Base-by-base conservation (phyloP, 92 coral and sea anemone species). In the Virgularia gustaviana region DNA sequence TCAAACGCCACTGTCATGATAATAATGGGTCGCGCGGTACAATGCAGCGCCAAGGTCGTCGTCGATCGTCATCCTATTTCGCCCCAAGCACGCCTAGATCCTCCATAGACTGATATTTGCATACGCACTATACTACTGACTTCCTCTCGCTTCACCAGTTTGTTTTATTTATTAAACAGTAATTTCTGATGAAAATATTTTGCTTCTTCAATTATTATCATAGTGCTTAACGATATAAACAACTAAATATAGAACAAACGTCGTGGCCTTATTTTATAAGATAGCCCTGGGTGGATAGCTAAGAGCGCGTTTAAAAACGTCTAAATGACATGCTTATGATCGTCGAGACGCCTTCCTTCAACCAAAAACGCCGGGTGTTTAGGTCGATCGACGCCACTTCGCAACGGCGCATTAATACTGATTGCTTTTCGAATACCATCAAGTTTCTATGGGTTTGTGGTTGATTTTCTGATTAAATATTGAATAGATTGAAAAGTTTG, bases 131-230 rank as follows among this genome's bases (percentile, higher is more conserved):
- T n/a, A n/a, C n/a, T n/a, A n/a, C n/a, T n/a, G n/a, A n/a, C n/a
- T n/a, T n/a, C n/a, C n/a, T n/a, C n/a, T n/a, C n/a, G n/a, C n/a
- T n/a, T n/a, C n/a, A n/a, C 53, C 19, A 45, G 43, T 68, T 68
- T 68, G 75, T 68, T 68, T 68, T 68, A 34, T 68, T 49, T 68
- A 49, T 68, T 47, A 68, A 49, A 68, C 61, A 68, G 75, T 68
- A 68, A 68, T 68, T 68, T 49, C 60, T 68, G 31, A 47, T 49
- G 75, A 68, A 68, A 68, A 68, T 68, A 68, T 68, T 68, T 68
- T 68, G 60, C 75, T 47, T 68, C 36, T 30, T 68, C 61, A 68
- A 68, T 68, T 68, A 68, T 47, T 68, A 12, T 68, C 53, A 33
- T 34, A 68, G n/a, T n/a, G n/a, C n/a, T 68, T 49, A 28, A 13